Evolutionary conservation across 1,140 invertebrate genomes (phyloP), one percentile per base, ranked within the genome.

Genomic region (Orussus abietinus): DNA sequence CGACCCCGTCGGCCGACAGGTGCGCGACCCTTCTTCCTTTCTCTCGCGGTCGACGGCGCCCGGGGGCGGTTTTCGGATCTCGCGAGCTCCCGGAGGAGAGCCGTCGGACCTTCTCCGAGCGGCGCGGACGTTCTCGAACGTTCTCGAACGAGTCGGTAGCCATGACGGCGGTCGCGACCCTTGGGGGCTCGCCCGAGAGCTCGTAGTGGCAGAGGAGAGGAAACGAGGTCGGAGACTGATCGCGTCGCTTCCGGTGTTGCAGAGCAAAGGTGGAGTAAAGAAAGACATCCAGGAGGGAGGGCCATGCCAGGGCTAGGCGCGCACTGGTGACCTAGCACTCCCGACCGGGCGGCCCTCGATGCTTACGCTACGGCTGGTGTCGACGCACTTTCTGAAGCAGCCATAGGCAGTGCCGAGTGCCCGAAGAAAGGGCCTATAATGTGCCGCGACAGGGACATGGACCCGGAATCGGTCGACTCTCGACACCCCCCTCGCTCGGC

Each of bases 361-460:
- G 86, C 84, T 89, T 79, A 88, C 84, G 75, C 84, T 88, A 81
- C 83, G 86, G 75, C 78, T 88, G 64, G 85, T 89, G 43, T 88
- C 86, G 62, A 89, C 86, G 68, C 86, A 89, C 67, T 89, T 88
- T 69, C 74, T 89, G 72, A 89, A 89, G 75, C 86, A 89, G 73
- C 86, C 86, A 80, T 88, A 87, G 81, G 75, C 70, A 68, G 57
- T 56, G 55, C 64, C 62, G 64, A 61, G 60, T 45, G 66, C 63
- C 66, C 66, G 41, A 50, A 58, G 62, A 57, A 59, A 52, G 55
- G 61, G 55, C 45, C 39, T 48, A 62, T 50, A 51, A 85, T 86
- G 84, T 86, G 82, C 76, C 80, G 81, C 55, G 83, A 85, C 77
- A 75, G 83, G 74, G 83, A 86, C 79, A 84, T 85, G 82, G 77